phyloP scores from a whole-genome alignment of 30 jellyfish, hydroid and myxozoan genomes.

The Kudoa iwatai region DNA sequence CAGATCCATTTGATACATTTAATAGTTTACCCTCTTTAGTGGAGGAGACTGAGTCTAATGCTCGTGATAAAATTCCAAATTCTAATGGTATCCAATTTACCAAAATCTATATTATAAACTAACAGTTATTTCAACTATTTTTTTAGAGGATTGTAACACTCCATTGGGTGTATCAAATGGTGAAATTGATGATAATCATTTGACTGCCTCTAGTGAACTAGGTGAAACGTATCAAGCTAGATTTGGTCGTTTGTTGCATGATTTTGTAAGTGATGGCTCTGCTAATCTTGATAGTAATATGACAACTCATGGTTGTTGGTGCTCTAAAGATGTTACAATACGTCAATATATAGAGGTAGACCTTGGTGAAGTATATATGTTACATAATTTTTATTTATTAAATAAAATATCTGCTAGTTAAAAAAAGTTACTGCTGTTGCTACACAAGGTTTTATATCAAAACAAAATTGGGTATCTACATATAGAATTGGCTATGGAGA shows the following conservation, averaged over 20 bases:
- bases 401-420: neutral
- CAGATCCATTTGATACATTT: constrained; percentile 67
- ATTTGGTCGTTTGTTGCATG: constrained; percentile 64
- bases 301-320: constrained; percentile 75
- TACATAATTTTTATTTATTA: constrained; percentile 35
- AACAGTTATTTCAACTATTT: neutral
- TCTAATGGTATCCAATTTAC: neutral
- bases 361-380: constrained; percentile 56
- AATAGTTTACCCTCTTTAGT: constrained; percentile 24
- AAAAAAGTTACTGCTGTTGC: neutral
- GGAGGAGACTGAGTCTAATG: constrained; percentile 49
- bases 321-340: constrained; percentile 67
- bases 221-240: constrained; percentile 18
- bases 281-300: constrained; percentile 8
- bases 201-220: constrained; percentile 25
- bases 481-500: constrained; percentile 70
- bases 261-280: constrained; percentile 1
- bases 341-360: constrained; percentile 66
- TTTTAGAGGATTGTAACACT: constrained; percentile 29
- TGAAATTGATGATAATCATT: constrained; percentile 65
- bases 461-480: constrained; percentile 83
- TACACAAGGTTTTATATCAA: constrained; percentile 50
- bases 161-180: constrained; percentile 85
- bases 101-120: too few species aligned
- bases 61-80: constrained; percentile 33